Base-by-base conservation (phyloP, 92 coral and sea anemone species). In the Zoanthus gigantus region DNA sequence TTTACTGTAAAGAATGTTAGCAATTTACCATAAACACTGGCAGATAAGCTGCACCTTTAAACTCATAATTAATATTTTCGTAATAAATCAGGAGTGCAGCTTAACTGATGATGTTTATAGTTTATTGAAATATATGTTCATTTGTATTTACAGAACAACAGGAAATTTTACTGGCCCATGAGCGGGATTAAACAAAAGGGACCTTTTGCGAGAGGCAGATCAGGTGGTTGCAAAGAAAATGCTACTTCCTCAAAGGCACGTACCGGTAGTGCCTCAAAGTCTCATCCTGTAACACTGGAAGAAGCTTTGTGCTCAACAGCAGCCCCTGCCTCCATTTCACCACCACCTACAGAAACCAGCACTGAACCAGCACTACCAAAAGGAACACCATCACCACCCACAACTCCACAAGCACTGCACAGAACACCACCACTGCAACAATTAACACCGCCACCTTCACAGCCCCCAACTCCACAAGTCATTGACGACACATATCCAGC, bases 81-180 rank as follows among this genome's bases (percentile, higher is more conserved):
- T 15, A 65, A 15, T 1, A 10, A 65, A 65, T 65, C 71, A 65
- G 71, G 18, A 65, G 31, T 65, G 87, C 87, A 83, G 67, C 68
- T 83, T 71, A 71, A 71, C 87, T 83, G 87, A 46, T 71, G 79
- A 83, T 71, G 78, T 83, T 83, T 68, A n/a, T 68, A 83, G 87
- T 83, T 60, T 83, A 47, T 83, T 83, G 77, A 83, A 71, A 84
- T 84, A 31, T 73, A 74, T 73, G 88, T 84, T 84, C 88, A 84
- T 84, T 84, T 84, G 73, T 73, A 83, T 71, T 72, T 84, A 84
- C 80, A 72, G 72, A 84, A 84, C 23, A 23, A 23, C 34, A 84
- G 78, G 66, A 72, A 45, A 18, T 84, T 45, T 45, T 72, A 74
- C 28, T 74, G 78, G 56, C 56, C 56, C 56, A 50, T 50, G 56